Evolutionary conservation across 2,888 invertebrate species (phyloP), one percentile per base, ranked within the genome.

Genomic region (Conchocele bisecta): DNA sequence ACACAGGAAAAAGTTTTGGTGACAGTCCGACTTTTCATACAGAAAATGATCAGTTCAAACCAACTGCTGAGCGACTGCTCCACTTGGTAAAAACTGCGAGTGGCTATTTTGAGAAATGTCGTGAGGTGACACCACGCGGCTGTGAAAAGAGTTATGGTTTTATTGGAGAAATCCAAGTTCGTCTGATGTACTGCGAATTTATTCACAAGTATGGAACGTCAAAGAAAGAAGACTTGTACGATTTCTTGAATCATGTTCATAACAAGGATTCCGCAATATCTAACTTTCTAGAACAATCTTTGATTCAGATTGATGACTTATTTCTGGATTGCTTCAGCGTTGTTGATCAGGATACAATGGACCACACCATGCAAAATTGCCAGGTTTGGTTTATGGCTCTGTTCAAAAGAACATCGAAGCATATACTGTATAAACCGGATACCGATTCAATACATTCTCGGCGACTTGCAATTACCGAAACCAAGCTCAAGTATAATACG

Each of bases 81-180:
- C 46, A 42, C 0, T 28, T 71, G 22, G 77, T 79, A 5, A 57
- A 51, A 9, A 41, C 50, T 4, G 81, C 83, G 1, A 82, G 82
- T 33, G 13, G 39, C n/a, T 63, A 70, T 20, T 84, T 84, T 35
- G 24, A n/a, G 24, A 41, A 69, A 15, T 71, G 79, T 28, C 60
- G 83, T 48, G 64, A 84, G 31, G 42, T 75, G 2, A 74, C 77
- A 13, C 77, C 75, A 4, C 44, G 26, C 11, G 78, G 77, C 1
- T 51, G 50, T 31, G 74, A 75, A 57, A 59, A 66, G 20, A 59
- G 70, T 20, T 64, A 72, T 46, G 66, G 58, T 22, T 80, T 66
- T 28, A 24, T 71, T 1, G 44, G 56, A n/a, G 79, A 80, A 57
- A 77, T 80, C 20, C 26, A 33, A 24, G 66, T 70, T 9, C 44